A percentile compares a stretch with the other conserved stretches of the same genome.
Conservation (phyloP, 2,113 vertebrate genomes). For the Sciurus niger region DNA sequence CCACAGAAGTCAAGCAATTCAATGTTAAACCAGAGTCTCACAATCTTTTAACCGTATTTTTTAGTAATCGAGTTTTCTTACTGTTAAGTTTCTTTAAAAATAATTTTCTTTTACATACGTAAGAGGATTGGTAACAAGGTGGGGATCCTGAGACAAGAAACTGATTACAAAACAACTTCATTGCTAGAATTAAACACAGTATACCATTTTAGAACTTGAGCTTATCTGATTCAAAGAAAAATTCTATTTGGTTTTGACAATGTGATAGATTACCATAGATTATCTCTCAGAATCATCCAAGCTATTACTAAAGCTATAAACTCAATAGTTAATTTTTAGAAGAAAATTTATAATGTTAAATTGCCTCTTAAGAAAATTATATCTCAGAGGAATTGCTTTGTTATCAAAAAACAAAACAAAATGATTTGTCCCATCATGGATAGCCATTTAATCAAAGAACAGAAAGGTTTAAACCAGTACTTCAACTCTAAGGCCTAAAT, state of each 20-base stretch:
- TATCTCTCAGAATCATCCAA: constrained; percentile 69
- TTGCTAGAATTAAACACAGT: constrained; percentile 80
- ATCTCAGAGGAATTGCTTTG: constrained; percentile 56
- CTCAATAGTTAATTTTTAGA: constrained; percentile 58
- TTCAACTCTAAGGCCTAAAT: constrained; percentile 70
- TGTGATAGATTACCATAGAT: constrained; percentile 57
- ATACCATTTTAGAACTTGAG: constrained; percentile 63
- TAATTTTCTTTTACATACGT: constrained; percentile 69
- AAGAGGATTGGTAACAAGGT: constrained; percentile 73
- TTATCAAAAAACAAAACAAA: constrained; percentile 66
- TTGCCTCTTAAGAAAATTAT: constrained; percentile 60
- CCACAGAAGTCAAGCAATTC: constrained; percentile 84
- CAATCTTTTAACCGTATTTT: constrained; percentile 75
- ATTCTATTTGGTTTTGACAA: constrained; percentile 67
- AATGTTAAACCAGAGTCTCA: constrained; percentile 73
- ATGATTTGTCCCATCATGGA: constrained; percentile 57
- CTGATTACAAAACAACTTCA: constrained; percentile 65
- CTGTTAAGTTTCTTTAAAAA: constrained; percentile 73
- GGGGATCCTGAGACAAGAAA: constrained; percentile 68
- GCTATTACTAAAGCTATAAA: constrained; percentile 61
- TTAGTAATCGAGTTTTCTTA: constrained; percentile 77
- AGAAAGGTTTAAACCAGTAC: constrained; percentile 66
- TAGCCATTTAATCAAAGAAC: constrained; percentile 64
- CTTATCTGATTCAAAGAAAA: constrained; percentile 61
- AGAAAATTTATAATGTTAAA: constrained; percentile 66